These are phyloP conservation scores for Dendrocopos noguchii DNA, from an alignment of 2,113 vertebrate species.

Conservation along the genomic window DNA sequence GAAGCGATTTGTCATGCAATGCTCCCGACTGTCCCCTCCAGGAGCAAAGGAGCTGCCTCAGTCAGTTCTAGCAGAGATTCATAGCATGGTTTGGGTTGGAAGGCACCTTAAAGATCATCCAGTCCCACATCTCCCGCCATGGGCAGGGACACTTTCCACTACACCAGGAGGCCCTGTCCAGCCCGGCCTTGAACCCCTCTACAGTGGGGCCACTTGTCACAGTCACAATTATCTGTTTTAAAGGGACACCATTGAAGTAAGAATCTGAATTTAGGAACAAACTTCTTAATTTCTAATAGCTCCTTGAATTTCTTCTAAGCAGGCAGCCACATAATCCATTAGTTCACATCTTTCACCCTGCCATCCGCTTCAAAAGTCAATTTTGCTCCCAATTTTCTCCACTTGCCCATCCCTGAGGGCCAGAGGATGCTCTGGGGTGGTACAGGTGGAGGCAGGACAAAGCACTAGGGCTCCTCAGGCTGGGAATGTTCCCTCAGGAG, in stretches of 20 bases:
- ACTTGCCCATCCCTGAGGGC: neutral
- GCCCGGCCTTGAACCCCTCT: no score
- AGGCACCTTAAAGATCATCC: no score
- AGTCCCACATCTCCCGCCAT: no score
- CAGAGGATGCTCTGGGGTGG: neutral
- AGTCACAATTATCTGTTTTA: neutral
- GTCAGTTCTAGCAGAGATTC: neutral
- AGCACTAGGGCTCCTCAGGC: neutral
- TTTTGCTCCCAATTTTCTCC: neutral
- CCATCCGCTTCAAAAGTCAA: neutral
- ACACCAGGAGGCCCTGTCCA: no score
- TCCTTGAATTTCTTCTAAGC: neutral
- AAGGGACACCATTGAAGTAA: neutral
- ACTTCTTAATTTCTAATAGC: neutral
- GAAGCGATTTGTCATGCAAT: constrained; percentile 19
- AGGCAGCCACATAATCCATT: neutral
- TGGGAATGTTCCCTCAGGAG: neutral
- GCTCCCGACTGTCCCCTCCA: constrained; percentile 1
- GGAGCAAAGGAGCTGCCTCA: constrained; percentile 35
- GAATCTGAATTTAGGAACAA: constrained; percentile 18
- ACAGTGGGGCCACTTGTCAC: neutral
- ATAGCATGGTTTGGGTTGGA: no score
- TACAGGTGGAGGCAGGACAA: neutral
- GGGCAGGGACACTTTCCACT: no score
- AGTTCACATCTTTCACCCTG: neutral